Evolutionary conservation across 2,888 invertebrate species (phyloP), one percentile per base, ranked within the genome.

Genomic region (Meiosimyza platycephala): DNA sequence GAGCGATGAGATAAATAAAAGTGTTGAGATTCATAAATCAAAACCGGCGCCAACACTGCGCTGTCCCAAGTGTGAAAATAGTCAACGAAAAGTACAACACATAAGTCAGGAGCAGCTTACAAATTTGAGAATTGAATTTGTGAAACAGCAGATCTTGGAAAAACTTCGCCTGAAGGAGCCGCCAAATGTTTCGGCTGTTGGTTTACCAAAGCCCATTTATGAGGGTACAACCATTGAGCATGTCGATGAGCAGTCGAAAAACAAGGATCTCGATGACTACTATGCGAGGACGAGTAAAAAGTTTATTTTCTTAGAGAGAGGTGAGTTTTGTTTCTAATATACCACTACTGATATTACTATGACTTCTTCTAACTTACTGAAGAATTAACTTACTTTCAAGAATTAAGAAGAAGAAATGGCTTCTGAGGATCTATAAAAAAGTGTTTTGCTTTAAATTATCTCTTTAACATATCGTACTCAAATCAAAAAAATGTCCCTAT

Each of bases 271-370:
- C 1, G 95, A 95, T 79, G 94, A 94, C 80, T 95, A 93, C 79
- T 95, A 94, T 80, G 95, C 94, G 40, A 91, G 94, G 81, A 95
- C 94, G 13, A 94, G 94, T 77, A 94, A 94, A 88, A 93, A 94
- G 79, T 93, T 95, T 64, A 91, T 95, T 60, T 93, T 95, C 80
- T 92, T 94, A 0, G 92, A 92, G 81, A 91, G 93, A 91, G 93
- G 94, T 94, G 85, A 85, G 87, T 79, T 33, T 40, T 6, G 40
- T 0, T 9, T 40, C 9, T 40, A 9, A 40, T 40, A 40, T 40
- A 40, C 40, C 6, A 40, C 9, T 40, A 40, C 3, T 40, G 7
- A 1, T 40, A 40, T 7, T 40, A 40, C 40, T 40, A 40, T 40
- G 1, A 28, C 4, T 28, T 28, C 28, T 28, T 28, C 4, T 28